These are phyloP conservation scores for Myocastor coypus DNA, from an alignment of 2,113 vertebrate species.

Conservation along the genomic window DNA sequence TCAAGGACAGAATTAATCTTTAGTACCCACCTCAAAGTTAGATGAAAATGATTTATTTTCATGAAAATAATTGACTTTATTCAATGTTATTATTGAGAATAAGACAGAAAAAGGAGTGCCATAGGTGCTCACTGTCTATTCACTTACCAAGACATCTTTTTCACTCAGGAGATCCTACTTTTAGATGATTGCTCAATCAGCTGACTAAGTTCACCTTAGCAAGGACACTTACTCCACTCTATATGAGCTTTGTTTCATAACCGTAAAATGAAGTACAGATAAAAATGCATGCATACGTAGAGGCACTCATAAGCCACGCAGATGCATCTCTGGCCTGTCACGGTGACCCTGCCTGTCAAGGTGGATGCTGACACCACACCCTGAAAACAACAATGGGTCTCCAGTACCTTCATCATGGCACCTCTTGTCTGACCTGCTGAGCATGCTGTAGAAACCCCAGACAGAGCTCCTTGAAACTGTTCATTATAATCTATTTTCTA, in stretches of 20 bases:
- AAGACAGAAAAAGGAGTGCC: background rate
- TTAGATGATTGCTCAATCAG: background rate
- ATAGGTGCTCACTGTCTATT: background rate
- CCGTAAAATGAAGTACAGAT: slow-evolving; percentile 42
- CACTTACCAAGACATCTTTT: background rate
- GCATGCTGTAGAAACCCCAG: slow-evolving; percentile 85
- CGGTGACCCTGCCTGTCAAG: slow-evolving; percentile 67
- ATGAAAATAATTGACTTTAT: background rate
- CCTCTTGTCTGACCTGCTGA: slow-evolving; percentile 84
- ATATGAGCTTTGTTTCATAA: slow-evolving; percentile 42
- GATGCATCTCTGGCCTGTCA: slow-evolving; percentile 6
- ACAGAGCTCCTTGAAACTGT: slow-evolving; percentile 84
- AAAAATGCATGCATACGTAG: slow-evolving; percentile 65
- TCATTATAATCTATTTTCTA: slow-evolving; percentile 89
- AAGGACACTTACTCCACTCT: slow-evolving; percentile 65
- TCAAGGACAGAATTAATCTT: background rate
- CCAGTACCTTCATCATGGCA: slow-evolving; percentile 73
- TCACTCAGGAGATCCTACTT: rapidly evolving
- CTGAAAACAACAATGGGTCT: slow-evolving; percentile 75
- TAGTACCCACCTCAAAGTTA: background rate
- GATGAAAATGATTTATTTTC: background rate
- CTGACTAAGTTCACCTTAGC: background rate
- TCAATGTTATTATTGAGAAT: background rate
- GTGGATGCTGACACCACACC: slow-evolving; percentile 71
- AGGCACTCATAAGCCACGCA: slow-evolving; percentile 64